A percentile compares a stretch with the other conserved stretches of the same genome.
phyloP scores from a whole-genome alignment of 2,113 vertebrate species.

The Urocynchramus pylzowi region DNA sequence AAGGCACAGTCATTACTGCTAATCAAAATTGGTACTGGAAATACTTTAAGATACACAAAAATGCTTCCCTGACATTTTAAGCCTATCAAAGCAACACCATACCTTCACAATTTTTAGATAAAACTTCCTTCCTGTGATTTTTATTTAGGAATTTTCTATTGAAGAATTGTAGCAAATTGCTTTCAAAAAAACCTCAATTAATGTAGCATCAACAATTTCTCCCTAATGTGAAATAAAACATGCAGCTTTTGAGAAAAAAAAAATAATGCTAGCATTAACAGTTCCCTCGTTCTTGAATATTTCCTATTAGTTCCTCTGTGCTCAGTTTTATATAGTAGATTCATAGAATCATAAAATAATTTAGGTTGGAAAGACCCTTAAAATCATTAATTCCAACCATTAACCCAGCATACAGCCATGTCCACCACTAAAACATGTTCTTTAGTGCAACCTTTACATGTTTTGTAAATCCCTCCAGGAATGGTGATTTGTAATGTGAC shows the following conservation, averaged over 20 bases:
- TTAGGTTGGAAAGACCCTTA: neutral
- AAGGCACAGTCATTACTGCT: neutral
- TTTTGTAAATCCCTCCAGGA: neutral
- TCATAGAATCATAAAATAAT: neutral
- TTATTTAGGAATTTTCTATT: neutral
- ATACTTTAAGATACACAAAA: neutral
- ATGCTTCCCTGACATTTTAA: neutral
- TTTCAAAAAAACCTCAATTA: neutral
- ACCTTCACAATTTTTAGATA: neutral
- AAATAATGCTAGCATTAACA: neutral
- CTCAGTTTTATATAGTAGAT: neutral
- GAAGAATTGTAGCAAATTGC: neutral
- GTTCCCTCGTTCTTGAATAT: neutral
- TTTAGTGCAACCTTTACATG: neutral
- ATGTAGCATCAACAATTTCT: neutral
- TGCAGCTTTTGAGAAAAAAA: neutral
- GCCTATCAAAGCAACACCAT: neutral
- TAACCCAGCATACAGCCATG: neutral
- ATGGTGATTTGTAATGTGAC: neutral
- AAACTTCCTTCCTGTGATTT: neutral
- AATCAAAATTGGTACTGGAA: neutral
- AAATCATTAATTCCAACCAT: neutral
- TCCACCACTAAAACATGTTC: neutral
- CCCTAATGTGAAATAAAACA: neutral
- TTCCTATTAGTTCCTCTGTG: neutral